Evolutionary conservation across 1,140 invertebrate species (phyloP), one percentile per base, ranked within the genome.

Genomic region (Polyergus mexicanus): DNA sequence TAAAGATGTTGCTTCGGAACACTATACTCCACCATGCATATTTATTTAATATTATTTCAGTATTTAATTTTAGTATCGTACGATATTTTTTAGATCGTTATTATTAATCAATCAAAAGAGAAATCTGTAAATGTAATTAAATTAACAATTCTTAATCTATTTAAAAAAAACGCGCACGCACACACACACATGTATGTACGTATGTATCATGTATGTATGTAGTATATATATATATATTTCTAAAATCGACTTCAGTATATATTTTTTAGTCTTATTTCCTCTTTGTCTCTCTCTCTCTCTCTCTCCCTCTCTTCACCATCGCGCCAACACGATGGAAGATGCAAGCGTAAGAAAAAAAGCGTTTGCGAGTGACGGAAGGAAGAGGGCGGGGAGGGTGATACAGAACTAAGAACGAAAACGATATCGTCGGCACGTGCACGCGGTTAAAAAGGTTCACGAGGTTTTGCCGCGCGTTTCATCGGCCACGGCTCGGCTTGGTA

Each of bases 391-490:
- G 32, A 63, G 77, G 25, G 56, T 22, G 66, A 77, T 11, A 51
- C 51, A 51, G 74, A 63, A 68, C n/a, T 32, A 58, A 88, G 85
- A 89, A 85, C 74, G 84, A 75, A 84, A 92, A 86, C 60, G 86
- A 86, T 85, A 93, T 93, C 86, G 86, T 60, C 91, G 94, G 94
- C 94, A 94, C 94, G 94, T 95, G 94, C 93, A 94, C 92, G 92
- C 92, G 92, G 92, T 94, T 94, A 94, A 95, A 95, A 89, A 95
- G 93, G 94, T 94, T 93, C 91, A 81, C 78, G 90, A 93, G 92
- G 88, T 93, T 95, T 94, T 93, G 94, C 94, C 93, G 92, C 92
- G 47, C 47, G 13, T 51, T 51, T 51, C 47, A 91, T 86, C 88
- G 92, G 87, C 91, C 84, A 83, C 85, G 83, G 77, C 38, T 44